phyloP scores from a whole-genome alignment of 2,888 invertebrate species.

The Ormyrus nitidulus region DNA sequence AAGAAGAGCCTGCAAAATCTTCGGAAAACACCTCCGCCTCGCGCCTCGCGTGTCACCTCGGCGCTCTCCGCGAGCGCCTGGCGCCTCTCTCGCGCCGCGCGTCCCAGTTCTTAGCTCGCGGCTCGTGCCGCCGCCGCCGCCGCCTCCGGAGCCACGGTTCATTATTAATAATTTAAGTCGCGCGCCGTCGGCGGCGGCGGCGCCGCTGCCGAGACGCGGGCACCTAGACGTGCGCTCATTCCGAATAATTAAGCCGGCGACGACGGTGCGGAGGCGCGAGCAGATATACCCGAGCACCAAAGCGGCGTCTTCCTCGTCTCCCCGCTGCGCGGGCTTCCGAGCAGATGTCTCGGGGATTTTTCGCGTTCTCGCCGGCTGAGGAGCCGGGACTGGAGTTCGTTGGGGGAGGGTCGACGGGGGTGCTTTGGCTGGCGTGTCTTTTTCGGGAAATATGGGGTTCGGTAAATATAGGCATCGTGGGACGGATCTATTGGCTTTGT shows the following conservation, averaged over 20 bases:
- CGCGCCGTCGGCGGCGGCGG: not conserved
- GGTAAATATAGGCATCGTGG: no score
- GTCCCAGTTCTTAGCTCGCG: constrained; percentile 55
- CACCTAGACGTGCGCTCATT: not conserved
- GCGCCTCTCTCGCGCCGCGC: not conserved
- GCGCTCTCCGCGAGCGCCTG: no score
- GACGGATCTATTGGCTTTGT: no score
- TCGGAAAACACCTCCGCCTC: no score
- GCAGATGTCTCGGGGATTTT: no score
- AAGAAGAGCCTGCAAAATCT: no score
- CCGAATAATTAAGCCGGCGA: not conserved
- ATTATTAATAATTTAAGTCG: constrained; percentile 55
- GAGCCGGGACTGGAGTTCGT: no score
- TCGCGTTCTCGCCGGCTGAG: not conserved
- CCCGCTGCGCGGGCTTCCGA: not conserved
- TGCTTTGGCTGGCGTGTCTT: no score
- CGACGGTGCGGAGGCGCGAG: not conserved
- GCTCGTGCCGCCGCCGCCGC: not conserved
- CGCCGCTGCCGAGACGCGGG: not conserved
- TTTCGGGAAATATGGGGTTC: no score
- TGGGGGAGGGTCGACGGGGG: no score
- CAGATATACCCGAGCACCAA: not conserved
- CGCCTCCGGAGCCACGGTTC: constrained; percentile 47
- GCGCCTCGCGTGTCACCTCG: no score
- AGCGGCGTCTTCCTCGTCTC: not conserved